Percentiles rank a stretch among this genome's conserved stretches.
phyloP scores from a whole-genome alignment of 2,113 vertebrate species.

The Ariopsis seemanni region DNA sequence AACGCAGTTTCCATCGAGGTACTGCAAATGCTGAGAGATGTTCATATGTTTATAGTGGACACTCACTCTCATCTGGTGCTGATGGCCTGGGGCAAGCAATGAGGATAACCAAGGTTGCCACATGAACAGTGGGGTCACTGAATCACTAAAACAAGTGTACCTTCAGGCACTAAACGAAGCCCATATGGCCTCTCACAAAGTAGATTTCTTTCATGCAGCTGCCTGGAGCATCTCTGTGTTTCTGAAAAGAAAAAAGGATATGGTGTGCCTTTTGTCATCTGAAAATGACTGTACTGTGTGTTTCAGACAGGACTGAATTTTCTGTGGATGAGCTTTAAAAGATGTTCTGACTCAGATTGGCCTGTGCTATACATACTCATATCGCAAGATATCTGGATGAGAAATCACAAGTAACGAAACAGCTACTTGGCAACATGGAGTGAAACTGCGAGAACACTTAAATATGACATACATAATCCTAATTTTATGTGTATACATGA shows the following conservation, averaged over 20 bases:
- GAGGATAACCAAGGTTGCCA: slow-evolving; percentile 37
- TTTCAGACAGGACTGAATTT: background rate
- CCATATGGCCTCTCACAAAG: slow-evolving; percentile 50
- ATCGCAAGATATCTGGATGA: background rate
- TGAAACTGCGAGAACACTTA: slow-evolving; percentile 9
- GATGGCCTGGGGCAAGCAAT: slow-evolving; percentile 20
- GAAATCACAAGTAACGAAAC: background rate
- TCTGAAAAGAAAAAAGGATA: background rate
- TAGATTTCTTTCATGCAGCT: slow-evolving; percentile 37
- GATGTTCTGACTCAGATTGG: background rate
- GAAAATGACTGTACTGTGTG: background rate
- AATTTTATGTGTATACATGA: background rate
- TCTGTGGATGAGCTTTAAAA: background rate
- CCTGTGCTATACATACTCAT: background rate
- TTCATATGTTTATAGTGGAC: slow-evolving; percentile 30
- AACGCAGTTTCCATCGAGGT: slow-evolving; percentile 37
- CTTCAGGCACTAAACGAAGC: slow-evolving; percentile 42
- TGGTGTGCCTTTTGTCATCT: slow-evolving; percentile 6
- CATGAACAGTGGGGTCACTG: slow-evolving; percentile 32
- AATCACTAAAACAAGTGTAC: slow-evolving; percentile 45
- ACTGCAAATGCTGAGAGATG: slow-evolving; percentile 52
- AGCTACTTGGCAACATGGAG: background rate
- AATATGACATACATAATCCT: slow-evolving; percentile 6
- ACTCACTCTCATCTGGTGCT: slow-evolving; percentile 21
- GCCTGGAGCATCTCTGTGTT: slow-evolving; percentile 36